These are phyloP conservation scores for Valencia hispanica DNA, from an alignment of 2,797 vertebrate genomes.

Conservation along the genomic window DNA sequence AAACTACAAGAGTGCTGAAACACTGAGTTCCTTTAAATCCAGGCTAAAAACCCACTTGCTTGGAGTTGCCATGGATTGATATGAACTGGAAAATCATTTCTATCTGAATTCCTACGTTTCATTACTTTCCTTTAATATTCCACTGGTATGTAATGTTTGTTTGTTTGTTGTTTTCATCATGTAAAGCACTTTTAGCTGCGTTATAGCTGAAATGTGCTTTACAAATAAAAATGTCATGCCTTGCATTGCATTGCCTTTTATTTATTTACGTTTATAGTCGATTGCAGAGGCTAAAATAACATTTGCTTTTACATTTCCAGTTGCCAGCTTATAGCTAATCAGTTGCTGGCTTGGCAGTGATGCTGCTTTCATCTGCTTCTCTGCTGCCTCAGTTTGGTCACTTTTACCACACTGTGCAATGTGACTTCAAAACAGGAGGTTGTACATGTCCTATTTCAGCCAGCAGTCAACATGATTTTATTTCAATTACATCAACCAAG, in stretches of 20 bases:
- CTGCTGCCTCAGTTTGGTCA: neutral
- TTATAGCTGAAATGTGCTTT: too few species aligned
- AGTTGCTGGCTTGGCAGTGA: neutral
- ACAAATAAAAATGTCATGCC: too few species aligned
- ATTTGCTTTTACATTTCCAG: neutral
- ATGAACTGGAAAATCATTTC: too few species aligned
- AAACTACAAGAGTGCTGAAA: too few species aligned
- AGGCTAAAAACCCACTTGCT: too few species aligned
- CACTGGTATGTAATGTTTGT: too few species aligned
- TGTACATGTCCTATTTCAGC: constrained; percentile 5
- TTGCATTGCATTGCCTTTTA: neutral
- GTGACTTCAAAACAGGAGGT: neutral
- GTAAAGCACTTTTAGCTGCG: too few species aligned
- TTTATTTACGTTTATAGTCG: neutral
- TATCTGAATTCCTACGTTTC: too few species aligned
- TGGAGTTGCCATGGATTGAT: too few species aligned
- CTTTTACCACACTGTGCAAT: neutral
- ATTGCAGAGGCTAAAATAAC: neutral
- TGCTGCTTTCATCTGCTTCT: neutral
- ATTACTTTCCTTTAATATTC: too few species aligned
- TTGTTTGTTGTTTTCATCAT: too few species aligned
- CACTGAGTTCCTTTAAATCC: too few species aligned
- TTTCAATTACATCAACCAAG: constrained; percentile 11
- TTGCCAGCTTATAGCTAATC: neutral
- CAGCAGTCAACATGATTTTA: constrained; percentile 13